These are phyloP conservation scores for Vimba vimba DNA, from an alignment of 2,113 vertebrate genomes.

Conservation along the genomic window DNA sequence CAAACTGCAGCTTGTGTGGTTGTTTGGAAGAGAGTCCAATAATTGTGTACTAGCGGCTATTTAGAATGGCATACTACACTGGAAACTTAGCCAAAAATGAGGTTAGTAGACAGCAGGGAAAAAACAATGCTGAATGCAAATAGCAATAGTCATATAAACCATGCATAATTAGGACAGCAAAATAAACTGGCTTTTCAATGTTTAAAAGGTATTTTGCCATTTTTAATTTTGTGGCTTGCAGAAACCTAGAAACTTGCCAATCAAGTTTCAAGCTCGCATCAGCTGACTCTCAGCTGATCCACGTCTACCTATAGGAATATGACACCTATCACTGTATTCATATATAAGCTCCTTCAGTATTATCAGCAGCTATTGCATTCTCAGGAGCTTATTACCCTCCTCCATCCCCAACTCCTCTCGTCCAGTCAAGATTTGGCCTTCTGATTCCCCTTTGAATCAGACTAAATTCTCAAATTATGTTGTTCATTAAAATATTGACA, in stretches of 20 bases:
- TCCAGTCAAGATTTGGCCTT: too few relatives aligned
- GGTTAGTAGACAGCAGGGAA: constrained; percentile 12
- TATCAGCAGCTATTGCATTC: too few relatives aligned
- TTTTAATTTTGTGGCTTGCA: neutral
- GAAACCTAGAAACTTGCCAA: neutral
- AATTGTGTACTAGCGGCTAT: neutral
- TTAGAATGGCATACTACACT: neutral
- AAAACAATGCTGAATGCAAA: neutral
- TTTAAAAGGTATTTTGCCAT: neutral
- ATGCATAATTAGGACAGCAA: neutral
- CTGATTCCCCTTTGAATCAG: too few relatives aligned
- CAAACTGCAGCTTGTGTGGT: constrained; percentile 13
- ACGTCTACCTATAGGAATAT: too few relatives aligned
- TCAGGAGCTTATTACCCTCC: too few relatives aligned
- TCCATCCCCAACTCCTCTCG: too few relatives aligned
- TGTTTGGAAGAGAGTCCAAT: neutral
- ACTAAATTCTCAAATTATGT: too few relatives aligned
- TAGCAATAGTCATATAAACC: neutral
- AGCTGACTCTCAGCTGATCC: too few relatives aligned
- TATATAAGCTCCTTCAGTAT: too few relatives aligned
- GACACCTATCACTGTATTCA: too few relatives aligned
- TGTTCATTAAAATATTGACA: too few relatives aligned
- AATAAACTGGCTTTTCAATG: neutral
- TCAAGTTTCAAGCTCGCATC: too few relatives aligned
- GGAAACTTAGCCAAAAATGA: neutral